Evolutionary conservation across 2,113 vertebrate species (phyloP).

Genomic region (Erythrolamprus reginae): DNA sequence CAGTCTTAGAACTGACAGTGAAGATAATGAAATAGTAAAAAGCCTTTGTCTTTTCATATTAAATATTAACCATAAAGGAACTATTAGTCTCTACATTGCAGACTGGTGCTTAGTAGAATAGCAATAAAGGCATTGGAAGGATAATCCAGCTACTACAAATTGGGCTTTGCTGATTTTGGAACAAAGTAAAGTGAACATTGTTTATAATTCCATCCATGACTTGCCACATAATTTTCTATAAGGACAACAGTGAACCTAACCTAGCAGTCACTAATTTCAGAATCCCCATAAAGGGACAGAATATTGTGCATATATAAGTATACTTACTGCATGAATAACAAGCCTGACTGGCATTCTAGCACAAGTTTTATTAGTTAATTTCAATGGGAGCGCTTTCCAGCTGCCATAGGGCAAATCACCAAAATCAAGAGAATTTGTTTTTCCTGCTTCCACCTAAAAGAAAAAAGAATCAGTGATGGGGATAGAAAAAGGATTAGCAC

Average conservation of each 20-base stretch:
- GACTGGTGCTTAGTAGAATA: neutral
- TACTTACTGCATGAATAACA: constrained; percentile 91
- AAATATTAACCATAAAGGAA: neutral
- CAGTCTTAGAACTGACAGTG: neutral
- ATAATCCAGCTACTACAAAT: neutral
- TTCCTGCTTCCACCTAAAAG: constrained; percentile 77
- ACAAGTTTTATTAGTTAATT: constrained; percentile 82
- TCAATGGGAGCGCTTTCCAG: constrained; percentile 84
- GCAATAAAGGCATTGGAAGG: neutral
- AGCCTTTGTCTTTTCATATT: neutral
- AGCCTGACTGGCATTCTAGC: constrained; percentile 87
- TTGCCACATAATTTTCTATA: neutral
- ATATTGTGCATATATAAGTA: neutral
- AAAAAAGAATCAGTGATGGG: neutral
- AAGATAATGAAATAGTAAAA: neutral
- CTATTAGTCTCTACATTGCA: neutral
- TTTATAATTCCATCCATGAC: neutral
- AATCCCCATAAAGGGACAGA: neutral
- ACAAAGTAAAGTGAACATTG: neutral
- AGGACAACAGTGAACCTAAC: neutral
- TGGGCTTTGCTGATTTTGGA: neutral
- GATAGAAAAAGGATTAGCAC: neutral
- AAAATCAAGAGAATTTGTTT: constrained; percentile 80
- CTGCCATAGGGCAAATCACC: constrained; percentile 83
- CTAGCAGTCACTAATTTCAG: neutral